Conservation (phyloP, 1,140 invertebrate genomes). For the Drosophila kurseongensis region DNA sequence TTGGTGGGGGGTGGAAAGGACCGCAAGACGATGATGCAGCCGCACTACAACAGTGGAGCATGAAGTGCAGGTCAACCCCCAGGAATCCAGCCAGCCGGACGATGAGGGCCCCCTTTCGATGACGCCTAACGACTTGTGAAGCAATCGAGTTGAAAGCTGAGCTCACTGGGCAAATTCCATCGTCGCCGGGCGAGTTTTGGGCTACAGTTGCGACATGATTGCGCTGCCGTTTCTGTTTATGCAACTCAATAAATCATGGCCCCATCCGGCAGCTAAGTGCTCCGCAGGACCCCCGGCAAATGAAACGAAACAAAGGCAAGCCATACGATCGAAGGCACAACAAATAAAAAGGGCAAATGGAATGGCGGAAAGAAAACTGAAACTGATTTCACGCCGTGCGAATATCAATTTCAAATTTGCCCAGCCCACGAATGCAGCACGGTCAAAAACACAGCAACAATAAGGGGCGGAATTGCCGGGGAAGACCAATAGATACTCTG, state of each 20-base stretch:
- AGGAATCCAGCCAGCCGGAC: constrained; percentile 20
- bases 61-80: constrained; percentile 64
- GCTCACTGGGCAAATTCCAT: constrained; percentile 46
- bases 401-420: constrained; percentile 84
- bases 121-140: constrained; percentile 82
- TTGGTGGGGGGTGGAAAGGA: constrained; percentile 4
- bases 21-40: constrained; percentile 34
- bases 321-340: constrained; percentile 55
- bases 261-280: constrained; percentile 43
- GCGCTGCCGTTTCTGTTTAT: constrained; percentile 84
- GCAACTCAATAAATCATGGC: constrained; percentile 84
- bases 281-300: constrained; percentile 28
- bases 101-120: constrained; percentile 39
- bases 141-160: constrained; percentile 83
- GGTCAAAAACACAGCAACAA: constrained; percentile 45
- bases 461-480: constrained; percentile 18
- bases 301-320: constrained; percentile 64
- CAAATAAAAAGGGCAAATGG: constrained; percentile 48
- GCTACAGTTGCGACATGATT: constrained; percentile 77
- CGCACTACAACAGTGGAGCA: constrained; percentile 33
- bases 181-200: constrained; percentile 35
- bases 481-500: constrained; percentile 3
- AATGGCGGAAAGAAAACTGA: constrained; percentile 60
- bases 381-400: constrained; percentile 77
- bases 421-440: constrained; percentile 30